Evolutionary conservation across 2,888 invertebrate species (phyloP).

Genomic region (Galeopsomyia nigrocyanea): DNA sequence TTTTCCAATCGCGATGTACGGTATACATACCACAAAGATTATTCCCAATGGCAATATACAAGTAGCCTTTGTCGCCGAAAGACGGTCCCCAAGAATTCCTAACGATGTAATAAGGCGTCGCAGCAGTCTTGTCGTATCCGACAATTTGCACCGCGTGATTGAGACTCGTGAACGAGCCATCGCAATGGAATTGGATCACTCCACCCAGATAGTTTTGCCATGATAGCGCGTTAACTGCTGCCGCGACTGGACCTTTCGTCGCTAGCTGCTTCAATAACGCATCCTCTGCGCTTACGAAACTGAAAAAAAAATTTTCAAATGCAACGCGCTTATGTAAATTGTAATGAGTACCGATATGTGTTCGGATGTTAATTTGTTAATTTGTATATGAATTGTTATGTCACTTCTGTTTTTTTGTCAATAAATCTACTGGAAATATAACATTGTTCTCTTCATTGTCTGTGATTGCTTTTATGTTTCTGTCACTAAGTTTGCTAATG

Average conservation of each 20-base stretch:
- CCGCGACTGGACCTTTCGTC: slow-evolving; percentile 82
- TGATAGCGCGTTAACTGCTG: slow-evolving; percentile 84
- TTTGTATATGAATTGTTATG: too few relatives aligned
- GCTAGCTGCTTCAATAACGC: slow-evolving; percentile 75
- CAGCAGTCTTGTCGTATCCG: slow-evolving; percentile 82
- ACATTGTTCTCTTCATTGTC: too few relatives aligned
- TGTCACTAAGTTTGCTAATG: too few relatives aligned
- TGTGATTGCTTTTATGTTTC: too few relatives aligned
- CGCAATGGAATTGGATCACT: slow-evolving; percentile 86
- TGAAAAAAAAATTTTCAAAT: slow-evolving; percentile 61
- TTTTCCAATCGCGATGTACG: slow-evolving; percentile 2
- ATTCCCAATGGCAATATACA: slow-evolving; percentile 80
- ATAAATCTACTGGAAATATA: too few relatives aligned
- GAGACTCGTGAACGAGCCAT: slow-evolving; percentile 72
- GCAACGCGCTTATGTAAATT: too few relatives aligned
- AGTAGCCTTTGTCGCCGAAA: slow-evolving; percentile 83
- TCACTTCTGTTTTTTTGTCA: too few relatives aligned
- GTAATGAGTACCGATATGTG: too few relatives aligned
- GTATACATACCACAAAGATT: slow-evolving; percentile 80
- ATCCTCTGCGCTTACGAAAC: slow-evolving; percentile 77
- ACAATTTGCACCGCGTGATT: slow-evolving; percentile 89
- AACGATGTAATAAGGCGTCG: slow-evolving; percentile 85
- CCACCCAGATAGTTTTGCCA: slow-evolving; percentile 92
- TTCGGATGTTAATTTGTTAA: too few relatives aligned
- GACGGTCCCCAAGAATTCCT: slow-evolving; percentile 87